Base-by-base conservation (phyloP, 2,113 vertebrate genomes). In the Anolis sagrei region DNA sequence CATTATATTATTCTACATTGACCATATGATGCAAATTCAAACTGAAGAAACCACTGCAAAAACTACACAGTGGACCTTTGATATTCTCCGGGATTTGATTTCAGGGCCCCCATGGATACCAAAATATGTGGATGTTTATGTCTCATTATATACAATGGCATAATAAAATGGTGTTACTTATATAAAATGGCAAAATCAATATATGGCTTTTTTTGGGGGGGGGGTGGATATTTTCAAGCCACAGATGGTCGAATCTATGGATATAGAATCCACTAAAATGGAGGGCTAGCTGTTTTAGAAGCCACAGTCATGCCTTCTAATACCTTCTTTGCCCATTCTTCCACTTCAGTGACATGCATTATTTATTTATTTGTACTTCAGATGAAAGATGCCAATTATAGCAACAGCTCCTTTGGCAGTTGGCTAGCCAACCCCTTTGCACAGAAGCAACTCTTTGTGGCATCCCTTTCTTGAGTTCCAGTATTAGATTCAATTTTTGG, bases 331-430 rank as follows among this genome's bases (percentile, higher is more conserved):
- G 11, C 0, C 2, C 76, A 87, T 75, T 25, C 0, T 54, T 68
- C 68, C 34, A 83, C 0, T 0, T 77, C 85, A 87, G 76, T 88
- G 79, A 0, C 0, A 36, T 0, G 1, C 36, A 48, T 76, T 75
- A 39, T 84, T 83, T 49, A 83, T 79, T 16, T 10, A 79, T 84
- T 88, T 0, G 27, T 0, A 0, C 81, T 70, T 86, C 81, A 87
- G 78, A 0, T 0, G 0, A 0, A 6, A 2, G 5, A 9, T 39
- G 75, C 88, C 90, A 93, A 89, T 95, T 86, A 90, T 68, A 68
- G 64, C 51, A 90, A 81, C 85, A 85, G 77, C 74, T 89, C 89
- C 88, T 89, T 87, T 0, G 0, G 81, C 0, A 1, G 87, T 76
- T 1, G 1, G 21, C 62, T 27, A 21, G 36, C 0, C 0, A n/a